Conservation (phyloP, 2,797 vertebrate species). For the Amniataba percoides region DNA sequence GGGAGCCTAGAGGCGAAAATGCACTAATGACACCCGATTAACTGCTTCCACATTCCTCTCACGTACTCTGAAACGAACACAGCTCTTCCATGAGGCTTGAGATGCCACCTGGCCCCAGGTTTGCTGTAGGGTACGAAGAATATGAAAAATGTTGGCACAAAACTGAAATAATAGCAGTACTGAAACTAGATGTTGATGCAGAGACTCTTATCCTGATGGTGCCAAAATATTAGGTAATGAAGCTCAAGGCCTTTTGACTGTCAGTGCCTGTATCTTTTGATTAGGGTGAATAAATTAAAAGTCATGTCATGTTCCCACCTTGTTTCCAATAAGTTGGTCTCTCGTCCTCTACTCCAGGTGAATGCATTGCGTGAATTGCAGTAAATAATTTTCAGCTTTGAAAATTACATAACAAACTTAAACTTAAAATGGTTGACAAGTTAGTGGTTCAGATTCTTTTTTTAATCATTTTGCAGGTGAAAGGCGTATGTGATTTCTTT, state of each 20-base stretch:
- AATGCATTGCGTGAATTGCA: no score
- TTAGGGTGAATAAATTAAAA: no score
- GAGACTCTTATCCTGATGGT: neutral
- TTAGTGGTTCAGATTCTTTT: neutral
- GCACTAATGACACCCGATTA: neutral
- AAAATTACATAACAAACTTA: neutral
- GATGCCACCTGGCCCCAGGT: neutral
- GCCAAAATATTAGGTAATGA: neutral
- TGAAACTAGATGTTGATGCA: neutral
- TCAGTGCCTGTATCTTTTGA: neutral
- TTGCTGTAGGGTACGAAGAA: neutral
- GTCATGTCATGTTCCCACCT: no score
- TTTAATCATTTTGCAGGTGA: conserved; percentile 79
- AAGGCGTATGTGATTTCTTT: conserved; percentile 94
- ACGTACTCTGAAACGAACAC: neutral
- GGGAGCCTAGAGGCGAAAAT: neutral
- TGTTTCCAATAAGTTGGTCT: no score
- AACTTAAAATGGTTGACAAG: neutral
- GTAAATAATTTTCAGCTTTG: neutral
- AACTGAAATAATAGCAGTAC: neutral
- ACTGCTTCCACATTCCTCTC: neutral
- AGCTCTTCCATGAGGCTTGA: neutral
- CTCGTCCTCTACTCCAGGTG: no score
- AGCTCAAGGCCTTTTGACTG: neutral
- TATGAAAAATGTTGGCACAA: neutral